Evolutionary conservation across 2,888 invertebrate species (phyloP), one percentile per base, ranked within the genome.

Genomic region (Nipponacmea schrenckii): DNA sequence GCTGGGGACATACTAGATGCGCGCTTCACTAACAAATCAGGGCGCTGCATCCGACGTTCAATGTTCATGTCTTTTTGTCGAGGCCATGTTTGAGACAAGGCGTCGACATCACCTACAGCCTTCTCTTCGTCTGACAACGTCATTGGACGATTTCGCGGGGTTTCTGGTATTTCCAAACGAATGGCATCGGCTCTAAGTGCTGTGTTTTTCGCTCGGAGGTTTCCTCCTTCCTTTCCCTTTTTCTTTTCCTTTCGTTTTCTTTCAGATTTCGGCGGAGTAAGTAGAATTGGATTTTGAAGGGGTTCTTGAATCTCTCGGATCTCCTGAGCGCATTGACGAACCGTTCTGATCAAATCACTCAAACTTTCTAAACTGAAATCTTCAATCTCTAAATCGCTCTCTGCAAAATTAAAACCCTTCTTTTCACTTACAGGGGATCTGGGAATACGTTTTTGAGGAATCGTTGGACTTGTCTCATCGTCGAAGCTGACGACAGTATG

Each of bases 281-380:
- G 24, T 2, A 24, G 24, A 24, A 56, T 56, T 2, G 56, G 56
- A 24, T 20, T 56, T 56, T 56, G 20, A 24, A 56, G 56, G 0
- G 56, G 56, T 56, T 20, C 56, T 24, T 56, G 24, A 15, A 69
- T 69, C 46, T 69, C 68, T 14, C 68, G 44, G 15, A 69, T 69
- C 27, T 69, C 68, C 26, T 48, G 39, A 26, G 68, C 68, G 26
- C 68, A 69, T 24, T 62, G 62, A 10, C 68, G 45, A 17, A 69
- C 68, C 4, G 68, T 69, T 26, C n/a, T 63, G 39, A 69, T 62
- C 15, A 69, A 62, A 24, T 69, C 63, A 24, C 68, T 62, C n/a
- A 69, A 62, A 69, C 68, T 69, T 44, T 62, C 62, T 20, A 69
- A 48, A 69, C 62, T 69, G 17, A 69, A 63, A 46, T 69, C 68